Percentiles rank a stretch among this genome's conserved stretches.
These are phyloP conservation scores for Aphis craccivora DNA, from an alignment of 1,140 invertebrate genomes.

Conservation along the genomic window DNA sequence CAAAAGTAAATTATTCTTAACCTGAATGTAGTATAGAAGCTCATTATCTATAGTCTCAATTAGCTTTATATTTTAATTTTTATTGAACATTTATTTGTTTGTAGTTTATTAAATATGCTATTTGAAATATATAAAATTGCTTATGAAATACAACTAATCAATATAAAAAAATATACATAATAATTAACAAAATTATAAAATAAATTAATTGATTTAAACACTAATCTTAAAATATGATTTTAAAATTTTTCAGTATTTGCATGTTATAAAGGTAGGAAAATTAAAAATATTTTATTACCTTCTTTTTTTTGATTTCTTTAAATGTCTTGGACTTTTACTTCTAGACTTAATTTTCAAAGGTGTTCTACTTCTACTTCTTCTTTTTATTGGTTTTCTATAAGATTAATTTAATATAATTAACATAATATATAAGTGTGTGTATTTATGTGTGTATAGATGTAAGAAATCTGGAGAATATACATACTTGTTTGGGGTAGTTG, in stretches of 20 bases:
- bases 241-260: not conserved
- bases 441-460: not conserved
- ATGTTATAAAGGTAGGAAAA: not conserved
- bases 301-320: slow-evolving; percentile 43
- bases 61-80: not conserved
- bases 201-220: not conserved
- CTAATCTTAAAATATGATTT: not conserved
- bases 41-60: not conserved
- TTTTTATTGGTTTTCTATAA: slow-evolving; percentile 50
- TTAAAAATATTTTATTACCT: not conserved
- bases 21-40: not conserved
- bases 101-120: not conserved
- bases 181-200: not conserved
- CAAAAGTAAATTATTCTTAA: not conserved
- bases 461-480: not conserved
- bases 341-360: slow-evolving; percentile 28
- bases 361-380: slow-evolving; percentile 49
- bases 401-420: not conserved
- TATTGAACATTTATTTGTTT: not conserved
- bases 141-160: not conserved
- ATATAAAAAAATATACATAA: not conserved
- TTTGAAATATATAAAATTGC: not conserved
- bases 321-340: slow-evolving; percentile 51
- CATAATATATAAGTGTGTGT: not conserved
- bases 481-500: slow-evolving; percentile 29